A percentile compares a stretch with the other conserved stretches of the same genome.
These are phyloP conservation scores for Tryphoninae sp. DNA, from an alignment of 2,888 invertebrate species.

Conservation along the genomic window DNA sequence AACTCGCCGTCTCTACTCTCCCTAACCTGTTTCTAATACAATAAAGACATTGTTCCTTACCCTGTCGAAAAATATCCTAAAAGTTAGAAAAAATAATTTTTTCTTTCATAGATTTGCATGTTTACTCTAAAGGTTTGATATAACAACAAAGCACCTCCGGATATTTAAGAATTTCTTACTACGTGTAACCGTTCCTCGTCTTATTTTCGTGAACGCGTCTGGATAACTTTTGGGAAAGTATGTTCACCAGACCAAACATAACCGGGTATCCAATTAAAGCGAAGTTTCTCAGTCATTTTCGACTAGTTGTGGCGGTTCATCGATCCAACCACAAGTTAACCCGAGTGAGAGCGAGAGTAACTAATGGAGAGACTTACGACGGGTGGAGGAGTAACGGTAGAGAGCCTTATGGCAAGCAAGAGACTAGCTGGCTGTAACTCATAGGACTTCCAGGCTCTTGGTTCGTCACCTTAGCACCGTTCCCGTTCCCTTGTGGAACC, in stretches of 20 bases:
- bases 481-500: constrained; percentile 43
- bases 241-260: constrained; percentile 57
- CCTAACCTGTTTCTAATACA: constrained; percentile 19
- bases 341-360: constrained; percentile 56
- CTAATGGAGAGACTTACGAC: constrained; percentile 48
- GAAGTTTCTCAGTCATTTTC: constrained; percentile 57
- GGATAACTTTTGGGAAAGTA: constrained; percentile 46
- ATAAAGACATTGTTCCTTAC: neutral
- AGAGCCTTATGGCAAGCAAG: constrained; percentile 48
- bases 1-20: constrained; percentile 19
- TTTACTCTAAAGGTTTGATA: too few relatives aligned
- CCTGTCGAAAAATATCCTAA: neutral
- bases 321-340: constrained; percentile 60
- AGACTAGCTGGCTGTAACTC: constrained; percentile 59
- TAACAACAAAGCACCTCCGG: neutral
- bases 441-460: constrained; percentile 63
- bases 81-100: neutral
- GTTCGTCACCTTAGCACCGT: constrained; percentile 66
- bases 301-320: constrained; percentile 49
- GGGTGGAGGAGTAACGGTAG: constrained; percentile 13
- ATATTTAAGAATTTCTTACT: neutral
- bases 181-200: neutral
- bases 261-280: constrained; percentile 60
- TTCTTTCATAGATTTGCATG: neutral
- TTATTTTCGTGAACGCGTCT: constrained; percentile 16